Evolutionary conservation across 1,140 invertebrate species (phyloP), one percentile per base, ranked within the genome.

Genomic region (Drosophila watanabei): DNA sequence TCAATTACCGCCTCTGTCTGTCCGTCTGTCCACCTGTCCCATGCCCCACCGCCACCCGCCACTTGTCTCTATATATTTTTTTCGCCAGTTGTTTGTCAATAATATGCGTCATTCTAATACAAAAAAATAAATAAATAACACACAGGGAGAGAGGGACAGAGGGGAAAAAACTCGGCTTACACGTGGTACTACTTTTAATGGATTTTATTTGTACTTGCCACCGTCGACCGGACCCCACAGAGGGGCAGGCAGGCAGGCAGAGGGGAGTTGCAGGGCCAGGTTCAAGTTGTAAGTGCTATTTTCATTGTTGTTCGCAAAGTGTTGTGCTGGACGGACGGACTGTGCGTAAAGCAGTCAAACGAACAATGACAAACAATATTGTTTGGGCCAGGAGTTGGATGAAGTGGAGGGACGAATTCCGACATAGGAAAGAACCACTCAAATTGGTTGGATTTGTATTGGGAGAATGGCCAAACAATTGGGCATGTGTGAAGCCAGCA

Each of bases 181-280:
- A 88, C 77, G 85, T 70, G 84, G 84, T 66, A 84, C 80, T 80
- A 80, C 80, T 83, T 88, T 84, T 88, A 88, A 88, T 88, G 85
- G 85, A 88, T 89, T 88, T 88, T 88, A 90, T 88, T 89, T 88
- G 85, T 88, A 89, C 81, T 85, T 88, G 85, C 82, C 82, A 79
- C 84, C 64, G 84, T 62, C 56, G 68, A 30, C 45, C 46, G 59
- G 14, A 72, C 33, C 20, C 52, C 49, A n/a, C 43, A 20, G n/a
- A 20, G 45, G 48, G 48, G 16, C 24, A 13, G 18, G n/a, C n/a
- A 13, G 18, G n/a, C n/a, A 20, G 32, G 28, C 28, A 6, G 24
- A 41, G n/a, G 51, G n/a, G 33, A 52, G 62, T 52, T 70, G 45
- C 59, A 60, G 71, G 73, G 59, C 39, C 48, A 41, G 66, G 68